Evolutionary conservation across 2,797 vertebrate species (phyloP), one percentile per base, ranked within the genome.

Genomic region (Benthosema pterotum): DNA sequence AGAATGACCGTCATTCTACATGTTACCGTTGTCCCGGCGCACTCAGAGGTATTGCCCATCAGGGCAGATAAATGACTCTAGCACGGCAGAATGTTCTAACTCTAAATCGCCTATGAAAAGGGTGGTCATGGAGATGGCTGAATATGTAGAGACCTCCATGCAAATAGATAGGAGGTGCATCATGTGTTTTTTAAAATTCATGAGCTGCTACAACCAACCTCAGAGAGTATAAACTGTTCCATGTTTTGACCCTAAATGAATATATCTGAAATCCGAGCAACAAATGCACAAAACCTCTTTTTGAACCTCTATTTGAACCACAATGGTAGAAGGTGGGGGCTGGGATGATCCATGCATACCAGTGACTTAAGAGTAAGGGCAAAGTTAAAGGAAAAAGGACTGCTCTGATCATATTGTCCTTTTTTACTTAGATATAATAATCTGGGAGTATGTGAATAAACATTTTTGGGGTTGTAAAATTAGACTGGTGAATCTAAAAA

Each of bases 31-130:
- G 57, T 42, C 72, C 60, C 66, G 63, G 62, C 55, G 75, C 74
- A 67, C 70, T 71, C 51, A 72, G 52, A 49, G 66, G 57, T 71
- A 69, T 69, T 72, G 78, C 83, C 60, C 71, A 75, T 75, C 57
- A 53, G 7, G 42, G 52, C 75, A 84, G 77, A 87, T 77, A 68
- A 82, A 84, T 74, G 72, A 77, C 77, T 72, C 62, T 69, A 3
- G 3, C 60, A 9, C 15, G 65, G 82, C 69, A 79, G 69, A 80
- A 76, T 79, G 68, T 78, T 80, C 71, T 64, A 56, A 38, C 54
- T 7, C 71, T 78, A 67, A 84, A 80, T 73, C 63, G 69, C 65
- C 58, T 12, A 64, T 77, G 77, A 84, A 80, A 62, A 68, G 52
- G 42, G 53, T 71, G 74, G 62, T 70, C 64, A 52, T 48, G 11